phyloP scores from a whole-genome alignment of 2,113 vertebrate species.

The Malaclemys terrapin region DNA sequence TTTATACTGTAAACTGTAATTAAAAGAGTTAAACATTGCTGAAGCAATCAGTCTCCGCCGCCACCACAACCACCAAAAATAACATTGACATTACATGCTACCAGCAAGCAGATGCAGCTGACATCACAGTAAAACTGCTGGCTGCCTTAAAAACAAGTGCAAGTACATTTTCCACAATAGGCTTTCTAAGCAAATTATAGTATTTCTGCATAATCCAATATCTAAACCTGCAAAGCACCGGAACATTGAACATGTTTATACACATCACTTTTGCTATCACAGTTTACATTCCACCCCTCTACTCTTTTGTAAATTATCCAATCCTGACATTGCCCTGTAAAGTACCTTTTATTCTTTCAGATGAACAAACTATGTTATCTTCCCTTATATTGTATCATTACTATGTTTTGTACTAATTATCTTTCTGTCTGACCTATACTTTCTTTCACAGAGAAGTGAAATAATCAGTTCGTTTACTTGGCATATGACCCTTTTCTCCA shows the following conservation, averaged over 20 bases:
- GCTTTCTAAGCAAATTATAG: not conserved
- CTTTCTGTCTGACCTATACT: slow-evolving; percentile 39
- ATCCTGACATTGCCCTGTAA: not conserved
- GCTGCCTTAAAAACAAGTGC: not conserved
- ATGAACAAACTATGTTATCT: slow-evolving; percentile 15
- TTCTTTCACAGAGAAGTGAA: slow-evolving; percentile 46
- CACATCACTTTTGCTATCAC: not conserved
- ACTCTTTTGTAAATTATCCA: not conserved
- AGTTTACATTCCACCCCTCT: rapidly evolving
- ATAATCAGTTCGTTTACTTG: slow-evolving; percentile 60
- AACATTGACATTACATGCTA: not conserved
- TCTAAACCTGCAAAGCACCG: not conserved
- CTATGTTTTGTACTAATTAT: slow-evolving; percentile 18
- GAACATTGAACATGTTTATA: not conserved
- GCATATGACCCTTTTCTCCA: slow-evolving; percentile 12
- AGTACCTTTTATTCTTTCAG: not conserved
- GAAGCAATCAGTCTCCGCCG: not conserved
- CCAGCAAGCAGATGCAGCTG: not conserved
- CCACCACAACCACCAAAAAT: not conserved
- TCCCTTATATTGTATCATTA: not conserved
- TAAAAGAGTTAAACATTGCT: not conserved
- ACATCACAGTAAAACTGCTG: not conserved
- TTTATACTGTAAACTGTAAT: slow-evolving; percentile 3
- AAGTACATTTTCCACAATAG: not conserved
- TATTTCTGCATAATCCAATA: not conserved